These are phyloP conservation scores for Brachionus sp. DNA, from an alignment of 1,140 invertebrate genomes.

Conservation along the genomic window DNA sequence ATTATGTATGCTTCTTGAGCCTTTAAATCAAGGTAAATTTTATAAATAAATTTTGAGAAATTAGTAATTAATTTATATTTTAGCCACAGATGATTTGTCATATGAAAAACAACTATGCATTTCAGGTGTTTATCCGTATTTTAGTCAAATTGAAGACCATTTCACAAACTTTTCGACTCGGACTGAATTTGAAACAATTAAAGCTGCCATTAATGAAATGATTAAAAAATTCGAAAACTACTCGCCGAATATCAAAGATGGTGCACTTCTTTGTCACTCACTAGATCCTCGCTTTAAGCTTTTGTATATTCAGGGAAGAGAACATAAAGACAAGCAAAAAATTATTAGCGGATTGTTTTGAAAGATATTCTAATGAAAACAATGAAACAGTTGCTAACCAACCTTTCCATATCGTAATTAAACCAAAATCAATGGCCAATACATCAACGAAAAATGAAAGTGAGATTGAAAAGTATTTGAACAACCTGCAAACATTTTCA, in stretches of 20 bases:
- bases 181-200: neutral
- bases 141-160: neutral
- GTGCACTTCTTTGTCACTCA: neutral
- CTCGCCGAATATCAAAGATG: neutral
- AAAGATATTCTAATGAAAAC: too few species aligned
- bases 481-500: neutral
- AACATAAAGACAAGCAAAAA: neutral
- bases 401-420: too few species aligned
- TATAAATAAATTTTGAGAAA: too few species aligned
- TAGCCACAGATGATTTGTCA: neutral
- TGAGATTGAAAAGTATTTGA: too few species aligned
- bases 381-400: too few species aligned
- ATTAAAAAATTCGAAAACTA: neutral
- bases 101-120: neutral
- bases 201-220: too few species aligned
- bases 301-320: too few species aligned
- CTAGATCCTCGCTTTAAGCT: neutral
- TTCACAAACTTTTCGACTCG: neutral
- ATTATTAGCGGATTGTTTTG: neutral
- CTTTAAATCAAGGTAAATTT: neutral
- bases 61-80: neutral
- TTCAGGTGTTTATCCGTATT: too few species aligned
- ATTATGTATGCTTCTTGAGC: neutral
- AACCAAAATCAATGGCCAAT: too few species aligned
- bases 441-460: neutral